Conservation (phyloP, 2,797 vertebrate genomes). For the Zalophus californianus region DNA sequence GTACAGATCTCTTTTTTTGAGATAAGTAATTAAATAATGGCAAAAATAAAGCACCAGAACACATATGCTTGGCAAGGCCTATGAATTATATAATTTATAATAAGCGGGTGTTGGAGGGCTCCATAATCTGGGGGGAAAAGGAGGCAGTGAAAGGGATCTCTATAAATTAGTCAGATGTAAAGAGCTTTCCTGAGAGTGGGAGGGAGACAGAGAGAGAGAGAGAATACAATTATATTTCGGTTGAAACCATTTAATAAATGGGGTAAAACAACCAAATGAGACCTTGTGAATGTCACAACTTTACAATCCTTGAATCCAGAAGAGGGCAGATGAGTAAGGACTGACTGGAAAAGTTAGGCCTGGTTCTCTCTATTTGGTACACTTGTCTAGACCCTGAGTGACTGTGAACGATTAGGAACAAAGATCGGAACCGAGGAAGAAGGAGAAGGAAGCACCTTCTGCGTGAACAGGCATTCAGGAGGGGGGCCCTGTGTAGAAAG, state of each 20-base stretch:
- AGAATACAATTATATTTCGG: background rate
- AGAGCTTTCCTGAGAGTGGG: background rate
- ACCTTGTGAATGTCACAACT: background rate
- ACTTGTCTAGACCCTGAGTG: background rate
- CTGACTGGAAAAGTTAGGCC: background rate
- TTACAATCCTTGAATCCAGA: background rate
- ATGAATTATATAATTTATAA: background rate
- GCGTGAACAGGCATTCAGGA: background rate
- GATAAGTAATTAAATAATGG: background rate
- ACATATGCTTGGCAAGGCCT: background rate
- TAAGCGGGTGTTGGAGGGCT: background rate
- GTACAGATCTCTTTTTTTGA: background rate
- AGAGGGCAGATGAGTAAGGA: background rate
- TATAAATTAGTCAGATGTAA: background rate
- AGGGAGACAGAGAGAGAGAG: background rate
- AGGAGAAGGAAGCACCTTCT: background rate
- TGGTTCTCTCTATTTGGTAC: background rate
- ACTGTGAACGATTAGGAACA: background rate
- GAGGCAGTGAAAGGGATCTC: background rate
- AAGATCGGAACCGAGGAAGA: background rate
- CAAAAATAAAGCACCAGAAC: background rate
- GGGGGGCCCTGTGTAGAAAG: background rate
- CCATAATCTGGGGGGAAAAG: background rate
- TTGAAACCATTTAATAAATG: slow-evolving; percentile 29
- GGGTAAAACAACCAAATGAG: background rate